A percentile compares a stretch with the other conserved stretches of the same genome.
These are phyloP conservation scores for Aradus depressus DNA, from an alignment of 2,888 invertebrate genomes.

Conservation along the genomic window DNA sequence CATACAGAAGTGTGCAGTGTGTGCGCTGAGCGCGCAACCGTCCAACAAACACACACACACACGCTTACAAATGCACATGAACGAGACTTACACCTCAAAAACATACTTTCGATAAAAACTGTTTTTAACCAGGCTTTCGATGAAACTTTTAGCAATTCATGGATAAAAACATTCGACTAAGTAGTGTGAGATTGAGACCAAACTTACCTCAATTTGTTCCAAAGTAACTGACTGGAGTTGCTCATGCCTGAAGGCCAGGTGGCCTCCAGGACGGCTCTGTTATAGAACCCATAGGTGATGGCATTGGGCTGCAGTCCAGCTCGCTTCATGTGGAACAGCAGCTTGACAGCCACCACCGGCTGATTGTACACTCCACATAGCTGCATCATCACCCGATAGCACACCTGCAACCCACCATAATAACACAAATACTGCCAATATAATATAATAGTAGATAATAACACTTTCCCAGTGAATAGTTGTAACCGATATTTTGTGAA, in stretches of 20 bases:
- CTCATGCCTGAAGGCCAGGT: constrained; percentile 81
- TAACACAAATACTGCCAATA: background rate
- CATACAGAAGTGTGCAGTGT: too few relatives aligned
- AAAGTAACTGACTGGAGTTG: constrained; percentile 71
- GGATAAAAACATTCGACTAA: too few relatives aligned
- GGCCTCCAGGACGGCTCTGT: constrained; percentile 79
- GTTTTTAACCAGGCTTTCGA: too few relatives aligned
- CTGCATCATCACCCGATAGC: constrained; percentile 97
- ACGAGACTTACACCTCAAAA: too few relatives aligned
- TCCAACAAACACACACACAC: too few relatives aligned
- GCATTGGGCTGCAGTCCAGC: constrained; percentile 93
- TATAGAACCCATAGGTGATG: constrained; percentile 87
- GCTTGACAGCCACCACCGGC: constrained; percentile 87
- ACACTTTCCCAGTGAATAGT: too few relatives aligned
- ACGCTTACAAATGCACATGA: too few relatives aligned
- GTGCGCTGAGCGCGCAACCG: too few relatives aligned
- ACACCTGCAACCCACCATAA: constrained; percentile 50
- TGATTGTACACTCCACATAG: constrained; percentile 89
- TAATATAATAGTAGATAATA: too few relatives aligned
- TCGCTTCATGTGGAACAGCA: constrained; percentile 82
- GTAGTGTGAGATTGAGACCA: background rate
- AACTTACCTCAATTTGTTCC: constrained; percentile 72
- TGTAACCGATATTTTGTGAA: too few relatives aligned
- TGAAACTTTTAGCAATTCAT: too few relatives aligned
- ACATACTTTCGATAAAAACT: too few relatives aligned